A percentile compares a stretch with the other conserved stretches of the same genome.
These are phyloP conservation scores for Brachirus orientalis DNA, from an alignment of 2,113 vertebrate genomes.

Conservation along the genomic window DNA sequence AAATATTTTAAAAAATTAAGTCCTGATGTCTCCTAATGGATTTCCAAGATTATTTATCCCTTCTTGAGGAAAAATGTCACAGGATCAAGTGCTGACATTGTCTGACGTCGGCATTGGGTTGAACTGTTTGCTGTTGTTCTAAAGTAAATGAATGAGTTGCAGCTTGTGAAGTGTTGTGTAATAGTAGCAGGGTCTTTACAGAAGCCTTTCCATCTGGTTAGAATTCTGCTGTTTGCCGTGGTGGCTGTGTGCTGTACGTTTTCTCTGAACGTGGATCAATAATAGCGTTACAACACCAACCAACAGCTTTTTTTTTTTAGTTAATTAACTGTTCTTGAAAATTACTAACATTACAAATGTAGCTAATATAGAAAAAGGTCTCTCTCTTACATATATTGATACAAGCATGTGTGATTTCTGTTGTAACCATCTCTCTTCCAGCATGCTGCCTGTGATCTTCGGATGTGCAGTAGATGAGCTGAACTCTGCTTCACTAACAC, in stretches of 20 bases:
- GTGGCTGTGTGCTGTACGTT: background rate
- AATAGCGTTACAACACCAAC: background rate
- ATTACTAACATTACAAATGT: background rate
- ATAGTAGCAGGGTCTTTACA: background rate
- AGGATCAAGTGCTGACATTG: background rate
- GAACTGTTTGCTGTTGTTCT: background rate
- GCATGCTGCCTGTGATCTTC: slow-evolving; percentile 29
- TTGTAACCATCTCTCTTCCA: slow-evolving; percentile 31
- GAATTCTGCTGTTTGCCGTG: too few relatives aligned
- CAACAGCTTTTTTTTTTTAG: too few relatives aligned
- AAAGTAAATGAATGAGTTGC: too few relatives aligned
- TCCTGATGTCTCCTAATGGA: too few relatives aligned
- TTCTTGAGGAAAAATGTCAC: too few relatives aligned
- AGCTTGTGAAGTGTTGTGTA: background rate
- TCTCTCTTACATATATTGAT: background rate
- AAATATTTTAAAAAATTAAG: too few relatives aligned
- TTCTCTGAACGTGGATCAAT: too few relatives aligned
- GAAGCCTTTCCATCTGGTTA: background rate
- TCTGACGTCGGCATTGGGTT: background rate
- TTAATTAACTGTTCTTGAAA: too few relatives aligned
- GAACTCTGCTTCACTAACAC: slow-evolving; percentile 20
- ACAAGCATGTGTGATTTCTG: slow-evolving; percentile 15
- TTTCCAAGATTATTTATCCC: too few relatives aligned
- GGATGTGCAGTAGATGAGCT: slow-evolving; percentile 5
- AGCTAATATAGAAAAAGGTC: slow-evolving; percentile 19